Evolutionary conservation across 2,113 vertebrate species (phyloP).

Genomic region (Microcebus tavaratra): DNA sequence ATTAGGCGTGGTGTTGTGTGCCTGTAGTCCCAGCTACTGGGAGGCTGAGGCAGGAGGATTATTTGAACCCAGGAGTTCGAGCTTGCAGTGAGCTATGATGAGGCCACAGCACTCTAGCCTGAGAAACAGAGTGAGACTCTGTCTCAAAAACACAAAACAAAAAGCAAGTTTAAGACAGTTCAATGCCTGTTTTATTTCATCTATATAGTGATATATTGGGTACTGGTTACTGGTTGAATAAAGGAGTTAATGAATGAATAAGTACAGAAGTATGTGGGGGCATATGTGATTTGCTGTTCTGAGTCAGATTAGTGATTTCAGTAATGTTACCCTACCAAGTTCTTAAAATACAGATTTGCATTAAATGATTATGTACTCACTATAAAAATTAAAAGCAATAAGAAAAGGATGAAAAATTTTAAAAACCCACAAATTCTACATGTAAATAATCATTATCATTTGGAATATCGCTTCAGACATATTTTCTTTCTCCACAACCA

Average conservation of each 20-base stretch:
- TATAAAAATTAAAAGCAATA: background rate
- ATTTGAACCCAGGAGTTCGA: too few relatives aligned
- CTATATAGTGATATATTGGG: background rate
- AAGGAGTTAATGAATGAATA: constrained; percentile 13
- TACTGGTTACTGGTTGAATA: constrained; percentile 37
- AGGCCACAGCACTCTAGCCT: too few relatives aligned
- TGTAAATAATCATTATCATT: constrained; percentile 8
- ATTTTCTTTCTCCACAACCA: background rate
- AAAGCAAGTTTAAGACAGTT: background rate
- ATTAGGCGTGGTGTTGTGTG: too few relatives aligned
- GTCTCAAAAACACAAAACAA: too few relatives aligned
- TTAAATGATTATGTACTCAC: background rate
- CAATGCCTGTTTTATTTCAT: constrained; percentile 32
- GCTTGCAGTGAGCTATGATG: too few relatives aligned
- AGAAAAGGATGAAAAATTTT: background rate
- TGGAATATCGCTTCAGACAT: background rate
- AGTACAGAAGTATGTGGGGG: constrained; percentile 1
- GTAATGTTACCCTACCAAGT: background rate
- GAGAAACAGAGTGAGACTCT: too few relatives aligned
- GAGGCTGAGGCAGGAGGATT: too few relatives aligned
- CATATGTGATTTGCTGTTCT: background rate
- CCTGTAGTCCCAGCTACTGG: too few relatives aligned
- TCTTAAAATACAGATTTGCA: constrained; percentile 27
- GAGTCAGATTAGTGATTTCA: constrained; percentile 28
- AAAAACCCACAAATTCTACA: background rate